These are phyloP conservation scores for Homarus americanus DNA, from an alignment of 1,140 invertebrate genomes.

Conservation along the genomic window DNA sequence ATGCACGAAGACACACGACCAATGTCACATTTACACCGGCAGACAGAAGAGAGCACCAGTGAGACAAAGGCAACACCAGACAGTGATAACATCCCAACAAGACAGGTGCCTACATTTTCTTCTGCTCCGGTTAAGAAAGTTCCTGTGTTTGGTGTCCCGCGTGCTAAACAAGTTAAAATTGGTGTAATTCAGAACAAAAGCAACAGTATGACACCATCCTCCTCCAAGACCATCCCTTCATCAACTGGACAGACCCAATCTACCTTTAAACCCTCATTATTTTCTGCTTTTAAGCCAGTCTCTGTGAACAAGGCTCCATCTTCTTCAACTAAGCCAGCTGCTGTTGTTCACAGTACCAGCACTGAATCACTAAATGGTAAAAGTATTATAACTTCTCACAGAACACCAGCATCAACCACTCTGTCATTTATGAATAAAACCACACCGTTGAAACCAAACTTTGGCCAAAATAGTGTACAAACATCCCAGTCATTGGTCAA, in stretches of 20 bases:
- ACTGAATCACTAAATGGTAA: neutral
- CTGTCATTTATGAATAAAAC: neutral
- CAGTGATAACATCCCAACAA: neutral
- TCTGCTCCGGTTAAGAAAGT: neutral
- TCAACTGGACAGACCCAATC: neutral
- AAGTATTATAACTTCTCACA: neutral
- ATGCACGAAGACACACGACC: neutral
- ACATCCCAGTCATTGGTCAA: neutral
- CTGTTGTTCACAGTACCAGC: neutral
- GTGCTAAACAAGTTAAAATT: neutral
- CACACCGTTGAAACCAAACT: neutral
- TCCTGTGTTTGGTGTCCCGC: neutral
- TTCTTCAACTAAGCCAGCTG: neutral
- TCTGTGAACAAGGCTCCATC: neutral
- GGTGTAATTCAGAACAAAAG: neutral
- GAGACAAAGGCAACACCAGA: neutral
- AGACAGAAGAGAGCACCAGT: neutral
- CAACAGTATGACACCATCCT: neutral
- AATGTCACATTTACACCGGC: neutral
- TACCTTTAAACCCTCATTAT: neutral
- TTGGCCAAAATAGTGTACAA: neutral
- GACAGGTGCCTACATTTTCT: neutral
- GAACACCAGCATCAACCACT: neutral
- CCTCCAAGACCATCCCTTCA: neutral
- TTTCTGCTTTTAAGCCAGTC: neutral